Evolutionary conservation across 2,888 invertebrate genomes (phyloP).

Genomic region (Drosophila villosipedis): DNA sequence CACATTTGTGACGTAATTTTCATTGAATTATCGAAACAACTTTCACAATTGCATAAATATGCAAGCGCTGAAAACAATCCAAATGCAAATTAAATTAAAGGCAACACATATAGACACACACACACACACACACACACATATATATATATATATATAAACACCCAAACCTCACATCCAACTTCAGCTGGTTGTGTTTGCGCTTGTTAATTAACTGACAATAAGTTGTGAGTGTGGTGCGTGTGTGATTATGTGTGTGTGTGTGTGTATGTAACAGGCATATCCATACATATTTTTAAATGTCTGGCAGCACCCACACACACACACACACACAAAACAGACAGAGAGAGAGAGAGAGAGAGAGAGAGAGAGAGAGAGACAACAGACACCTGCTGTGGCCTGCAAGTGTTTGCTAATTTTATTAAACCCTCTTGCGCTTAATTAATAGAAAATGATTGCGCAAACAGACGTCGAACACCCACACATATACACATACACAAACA

Average conservation of each 20-base stretch:
- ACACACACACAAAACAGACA: not conserved
- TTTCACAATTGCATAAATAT: constrained; percentile 8
- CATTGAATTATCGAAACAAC: constrained; percentile 10
- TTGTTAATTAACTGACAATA: constrained; percentile 76
- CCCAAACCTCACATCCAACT: constrained; percentile 2
- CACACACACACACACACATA: constrained; percentile 6
- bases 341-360: not conserved
- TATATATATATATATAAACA: constrained; percentile 13
- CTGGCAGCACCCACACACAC: constrained; percentile 30
- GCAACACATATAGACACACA: constrained; percentile 6
- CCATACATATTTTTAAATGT: constrained; percentile 56
- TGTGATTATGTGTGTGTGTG: constrained; percentile 25
- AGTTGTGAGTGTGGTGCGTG: constrained; percentile 17
- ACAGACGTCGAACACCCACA: constrained; percentile 52
- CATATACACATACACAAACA: constrained; percentile 2
- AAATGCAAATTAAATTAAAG: constrained; percentile 71
- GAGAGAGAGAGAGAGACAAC: not conserved
- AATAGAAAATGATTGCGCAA: constrained; percentile 78
- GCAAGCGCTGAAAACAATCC: constrained; percentile 6
- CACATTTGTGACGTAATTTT: constrained; percentile 14
- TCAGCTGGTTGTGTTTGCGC: constrained; percentile 52
- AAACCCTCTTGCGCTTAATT: constrained; percentile 79
- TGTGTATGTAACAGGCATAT: constrained; percentile 26
- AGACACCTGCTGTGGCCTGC: constrained; percentile 37
- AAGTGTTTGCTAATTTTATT: constrained; percentile 80